Evolutionary conservation across 2,797 vertebrate genomes (phyloP), one percentile per base, ranked within the genome.

Genomic region (Myotis planiceps): DNA sequence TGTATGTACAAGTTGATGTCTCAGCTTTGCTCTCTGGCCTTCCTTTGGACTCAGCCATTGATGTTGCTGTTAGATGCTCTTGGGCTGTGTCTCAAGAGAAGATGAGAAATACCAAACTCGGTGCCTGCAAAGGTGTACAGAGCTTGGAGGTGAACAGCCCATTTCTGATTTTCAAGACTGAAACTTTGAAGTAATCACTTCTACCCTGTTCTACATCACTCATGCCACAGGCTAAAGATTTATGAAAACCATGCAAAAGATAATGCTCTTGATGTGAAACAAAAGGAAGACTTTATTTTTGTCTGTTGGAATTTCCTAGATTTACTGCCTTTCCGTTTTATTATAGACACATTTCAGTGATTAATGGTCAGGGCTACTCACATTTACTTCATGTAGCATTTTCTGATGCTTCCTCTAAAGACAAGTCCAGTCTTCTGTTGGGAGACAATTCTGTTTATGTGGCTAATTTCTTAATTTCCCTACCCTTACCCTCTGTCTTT

Each of bases 391-490:
- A 3, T 84, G 39, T 75, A 49, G 93, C 55, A 94, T 90, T 95
- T 96, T 93, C 92, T 83, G 82, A 45, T 78, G 23, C 80, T 95
- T 90, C 53, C 66, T 89, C 27, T 97, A 96, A 97, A 94, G 85
- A 96, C 82, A 92, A 66, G 92, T 93, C 86, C 93, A 63, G 80
- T 95, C 88, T 89, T 94, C 93, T 95, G 87, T 93, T 92, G 78
- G 71, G 91, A 96, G 91, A 95, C 84, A 97, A 74, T 97, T 96
- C 71, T 93, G 78, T 84, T 91, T 63, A 85, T 96, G 90, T 81
- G 86, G 69, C 93, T 95, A 95, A 96, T 97, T 97, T 97, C 96
- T 97, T 93, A 96, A 97, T 97, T 95, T 92, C n/a, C 21, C 27
- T 96, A 74, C 71, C 75, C 63, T 55, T 95, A 75, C 60, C 47